Evolutionary conservation across 2,113 vertebrate genomes (phyloP), one percentile per base, ranked within the genome.

Genomic region (Arenaria interpres): DNA sequence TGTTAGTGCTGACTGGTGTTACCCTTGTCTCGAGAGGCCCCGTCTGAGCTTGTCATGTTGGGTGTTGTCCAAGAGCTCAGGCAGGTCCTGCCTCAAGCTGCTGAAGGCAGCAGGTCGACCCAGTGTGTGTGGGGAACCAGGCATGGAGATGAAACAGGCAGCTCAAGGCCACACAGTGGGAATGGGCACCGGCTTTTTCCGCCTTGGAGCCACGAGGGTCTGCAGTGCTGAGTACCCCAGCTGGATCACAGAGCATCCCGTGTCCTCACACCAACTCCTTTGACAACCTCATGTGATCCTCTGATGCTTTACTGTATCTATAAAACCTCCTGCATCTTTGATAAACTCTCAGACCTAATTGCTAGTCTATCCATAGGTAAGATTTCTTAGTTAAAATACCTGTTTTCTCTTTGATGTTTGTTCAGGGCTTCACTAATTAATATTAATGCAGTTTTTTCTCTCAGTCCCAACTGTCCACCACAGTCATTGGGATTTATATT

Each of bases 31-130:
- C 30, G 5, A 39, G 56, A 35, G 12, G 37, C 37, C 45, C 45
- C 6, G 1, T 39, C n/a, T 4, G 4, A 51, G 54, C 33, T 37
- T 4, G 8, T 20, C 0, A 2, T 7, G 12, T 21, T 63, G 54
- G 53, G 27, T 39, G 30, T 73, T 51, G 37, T 37, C 77, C 60
- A 15, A 19, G 48, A 54, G 51, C 32, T 0, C n/a, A 10, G 50
- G 28, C n/a, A 30, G 46, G 46, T 89, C 39, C 75, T 28, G n/a
- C 56, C 57, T 43, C 45, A 10, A 9, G 7, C 32, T 33, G 56
- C 77, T 33, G 72, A n/a, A 43, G 39, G 72, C 69, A 39, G 74
- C 32, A 43, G 51, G 30, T 11, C 6, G 56, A 76, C 0, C 10
- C 12, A 37, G 39, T 1, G 1, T 46, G 46, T 22, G 46, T 46